Evolutionary conservation across 2,888 invertebrate species (phyloP).

Genomic region (Silvanus unidentatus): DNA sequence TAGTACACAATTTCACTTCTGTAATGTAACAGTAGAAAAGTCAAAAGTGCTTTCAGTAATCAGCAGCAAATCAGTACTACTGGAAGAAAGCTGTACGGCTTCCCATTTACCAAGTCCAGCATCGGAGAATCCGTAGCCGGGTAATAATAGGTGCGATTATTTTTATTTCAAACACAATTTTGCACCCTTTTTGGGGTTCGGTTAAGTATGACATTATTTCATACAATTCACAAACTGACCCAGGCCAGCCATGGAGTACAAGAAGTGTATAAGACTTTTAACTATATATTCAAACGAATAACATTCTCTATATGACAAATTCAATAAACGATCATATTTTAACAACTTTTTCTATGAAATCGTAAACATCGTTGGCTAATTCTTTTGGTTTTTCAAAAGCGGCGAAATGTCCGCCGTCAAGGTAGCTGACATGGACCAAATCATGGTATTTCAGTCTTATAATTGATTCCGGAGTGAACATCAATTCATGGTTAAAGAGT

Average conservation of each 20-base stretch:
- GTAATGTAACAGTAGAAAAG: no score
- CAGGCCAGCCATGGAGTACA: conserved; percentile 85
- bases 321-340: neutral
- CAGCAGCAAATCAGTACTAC: no score
- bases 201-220: conserved; percentile 62
- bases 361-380: conserved; percentile 17
- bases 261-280: conserved; percentile 57
- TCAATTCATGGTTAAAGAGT: conserved; percentile 65
- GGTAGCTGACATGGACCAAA: conserved; percentile 9
- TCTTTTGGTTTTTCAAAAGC: conserved; percentile 6
- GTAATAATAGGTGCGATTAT: conserved; percentile 54
- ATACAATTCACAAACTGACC: conserved; percentile 77
- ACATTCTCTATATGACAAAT: conserved; percentile 58
- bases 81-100: no score
- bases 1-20: no score
- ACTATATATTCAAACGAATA: conserved; percentile 24
- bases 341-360: neutral
- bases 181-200: conserved; percentile 47
- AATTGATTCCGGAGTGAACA: conserved; percentile 47
- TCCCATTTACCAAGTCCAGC: conserved; percentile 60
- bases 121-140: conserved; percentile 51
- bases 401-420: conserved; percentile 9
- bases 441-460: conserved; percentile 2
- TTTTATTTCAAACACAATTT: conserved; percentile 62
- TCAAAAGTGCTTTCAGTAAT: conserved; percentile 56